Conservation (phyloP, 2,797 vertebrate genomes). For the Carduelis carduelis region DNA sequence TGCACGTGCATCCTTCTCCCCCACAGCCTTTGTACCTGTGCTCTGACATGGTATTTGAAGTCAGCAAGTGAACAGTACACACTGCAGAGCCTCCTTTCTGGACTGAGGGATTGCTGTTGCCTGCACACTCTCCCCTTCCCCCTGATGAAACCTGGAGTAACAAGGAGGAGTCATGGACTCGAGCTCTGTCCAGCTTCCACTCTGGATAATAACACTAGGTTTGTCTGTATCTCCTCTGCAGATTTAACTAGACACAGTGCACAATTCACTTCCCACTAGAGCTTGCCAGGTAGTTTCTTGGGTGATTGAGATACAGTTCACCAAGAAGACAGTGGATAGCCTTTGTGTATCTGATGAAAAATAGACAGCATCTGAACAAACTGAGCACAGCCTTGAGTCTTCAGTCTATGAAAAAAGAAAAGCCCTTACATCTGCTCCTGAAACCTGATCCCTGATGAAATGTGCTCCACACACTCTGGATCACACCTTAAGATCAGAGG, state of each 20-base stretch:
- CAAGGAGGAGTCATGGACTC: rapidly evolving
- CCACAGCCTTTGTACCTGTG: not conserved
- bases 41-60: not conserved
- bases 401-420: not conserved
- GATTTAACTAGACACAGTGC: not conserved
- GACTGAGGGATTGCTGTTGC: not conserved
- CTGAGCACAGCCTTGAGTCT: not conserved
- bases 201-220: not conserved
- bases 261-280: not conserved
- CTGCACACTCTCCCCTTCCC: not conserved
- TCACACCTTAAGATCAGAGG: not conserved
- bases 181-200: not conserved
- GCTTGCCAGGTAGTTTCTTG: not conserved
- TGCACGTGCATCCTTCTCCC: not conserved
- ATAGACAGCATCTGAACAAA: not conserved
- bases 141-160: not conserved
- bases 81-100: not conserved
- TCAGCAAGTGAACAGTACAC: not conserved
- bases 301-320: not conserved
- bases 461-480: not conserved
- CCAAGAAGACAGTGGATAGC: not conserved
- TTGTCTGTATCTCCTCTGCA: not conserved
- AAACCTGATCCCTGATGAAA: not conserved
- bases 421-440: not conserved
- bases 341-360: not conserved